phyloP scores from a whole-genome alignment of 1,140 invertebrate genomes.

The Lamellibrachia luymesi region DNA sequence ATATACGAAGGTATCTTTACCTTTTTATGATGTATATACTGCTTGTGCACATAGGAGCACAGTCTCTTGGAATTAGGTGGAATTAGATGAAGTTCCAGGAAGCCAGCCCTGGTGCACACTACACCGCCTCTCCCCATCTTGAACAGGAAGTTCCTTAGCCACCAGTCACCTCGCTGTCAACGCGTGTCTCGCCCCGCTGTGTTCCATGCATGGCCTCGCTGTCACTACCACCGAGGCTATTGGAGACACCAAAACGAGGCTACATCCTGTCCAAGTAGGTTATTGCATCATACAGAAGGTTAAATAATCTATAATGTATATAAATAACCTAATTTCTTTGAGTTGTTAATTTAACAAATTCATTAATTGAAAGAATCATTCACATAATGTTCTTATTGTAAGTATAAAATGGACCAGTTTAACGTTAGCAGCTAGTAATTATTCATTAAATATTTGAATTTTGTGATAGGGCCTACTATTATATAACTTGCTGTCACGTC shows the following conservation, averaged over 20 bases:
- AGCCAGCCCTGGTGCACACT: background rate
- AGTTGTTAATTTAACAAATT: too few species aligned
- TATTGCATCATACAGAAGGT: background rate
- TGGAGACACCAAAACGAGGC: conserved; percentile 43
- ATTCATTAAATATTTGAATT: too few species aligned
- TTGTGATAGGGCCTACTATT: too few species aligned
- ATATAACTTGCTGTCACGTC: too few species aligned
- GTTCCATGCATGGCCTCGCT: conserved; percentile 71
- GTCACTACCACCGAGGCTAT: conserved; percentile 78
- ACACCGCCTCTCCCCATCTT: background rate
- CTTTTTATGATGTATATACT: too few species aligned
- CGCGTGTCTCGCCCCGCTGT: conserved; percentile 70
- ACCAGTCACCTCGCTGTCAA: conserved; percentile 83
- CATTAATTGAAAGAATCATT: too few species aligned
- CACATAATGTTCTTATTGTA: background rate
- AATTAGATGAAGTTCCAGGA: background rate
- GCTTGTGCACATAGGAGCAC: too few species aligned
- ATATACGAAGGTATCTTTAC: too few species aligned
- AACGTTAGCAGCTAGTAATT: background rate
- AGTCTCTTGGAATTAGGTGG: background rate
- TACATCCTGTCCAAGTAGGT: conserved; percentile 49
- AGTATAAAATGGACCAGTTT: background rate
- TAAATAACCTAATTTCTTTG: background rate
- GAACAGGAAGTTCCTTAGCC: background rate
- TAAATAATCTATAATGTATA: background rate